Base-by-base conservation (phyloP, 2,797 vertebrate species). In the Euthynnus affinis region DNA sequence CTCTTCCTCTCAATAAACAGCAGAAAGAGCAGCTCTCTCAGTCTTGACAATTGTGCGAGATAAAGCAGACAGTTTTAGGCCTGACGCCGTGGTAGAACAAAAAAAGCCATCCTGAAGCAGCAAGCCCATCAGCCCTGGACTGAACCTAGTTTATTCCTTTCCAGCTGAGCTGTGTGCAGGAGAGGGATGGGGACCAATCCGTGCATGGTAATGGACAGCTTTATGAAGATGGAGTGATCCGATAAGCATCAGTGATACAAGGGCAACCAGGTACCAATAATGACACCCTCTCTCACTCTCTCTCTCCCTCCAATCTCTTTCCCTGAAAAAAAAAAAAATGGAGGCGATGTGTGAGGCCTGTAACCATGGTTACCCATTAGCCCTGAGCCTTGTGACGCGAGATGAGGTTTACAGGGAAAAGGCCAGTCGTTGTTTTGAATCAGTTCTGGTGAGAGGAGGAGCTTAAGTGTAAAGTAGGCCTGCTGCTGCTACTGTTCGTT, bases 361-460 rank as follows among this genome's bases (percentile, higher is more conserved):
- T 94, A 92, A 89, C 93, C 93, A 95, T 93, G 93, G 94, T 86
- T 92, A 95, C 93, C 88, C 60, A 88, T 91, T 87, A 92, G 90
- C 88, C 92, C 82, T 76, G 82, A 90, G 91, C 84, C 87, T 82
- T 73, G 88, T 84, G 91, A 91, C 78, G 83, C 49, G 70, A 83
- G 82, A 91, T 91, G 88, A 84, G 81, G 89, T 92, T 92, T 90
- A 86, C 63, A 92, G 75, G 84, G 86, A 92, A 90, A 93, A 90
- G 89, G 92, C 90, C 79, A 88, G 87, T 71, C 61, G 77, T 87
- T 92, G 88, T 87, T 93, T 85, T 83, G 85, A 86, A 89, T 88
- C 74, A 25, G 75, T 88, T 84, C 75, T 80, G 73, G 82, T 61
- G 79, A 82, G 85, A 85, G 92, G 91, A 89, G 89, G 89, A 87